Conservation (phyloP, 1,140 invertebrate genomes). For the Teleogryllus occipitalis region DNA sequence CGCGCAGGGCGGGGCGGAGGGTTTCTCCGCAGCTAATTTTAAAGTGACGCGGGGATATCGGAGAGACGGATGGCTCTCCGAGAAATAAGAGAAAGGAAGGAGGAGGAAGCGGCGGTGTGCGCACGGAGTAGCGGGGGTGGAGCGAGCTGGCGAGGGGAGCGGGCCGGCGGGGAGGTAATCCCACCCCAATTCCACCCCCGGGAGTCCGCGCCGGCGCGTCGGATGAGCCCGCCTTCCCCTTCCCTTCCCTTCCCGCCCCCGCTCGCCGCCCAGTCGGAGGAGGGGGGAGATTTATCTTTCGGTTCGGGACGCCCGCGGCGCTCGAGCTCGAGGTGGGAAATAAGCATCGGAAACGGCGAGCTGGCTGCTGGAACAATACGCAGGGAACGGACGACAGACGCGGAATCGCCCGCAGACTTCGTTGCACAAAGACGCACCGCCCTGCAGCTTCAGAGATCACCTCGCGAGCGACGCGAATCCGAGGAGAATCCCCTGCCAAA, state of each 20-base stretch:
- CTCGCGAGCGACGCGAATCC: too few species aligned
- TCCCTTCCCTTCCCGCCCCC: background rate
- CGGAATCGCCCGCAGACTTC: too few species aligned
- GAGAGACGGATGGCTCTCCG: background rate
- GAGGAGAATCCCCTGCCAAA: too few species aligned
- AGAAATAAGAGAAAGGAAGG: conserved; percentile 1
- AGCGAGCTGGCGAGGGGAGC: too few species aligned
- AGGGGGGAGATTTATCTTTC: background rate
- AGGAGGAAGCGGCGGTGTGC: background rate
- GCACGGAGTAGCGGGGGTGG: too few species aligned
- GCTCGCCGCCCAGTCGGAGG: too few species aligned
- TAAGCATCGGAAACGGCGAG: background rate
- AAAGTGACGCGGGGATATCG: conserved; percentile 3
- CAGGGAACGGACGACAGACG: too few species aligned
- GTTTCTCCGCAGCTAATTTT: conserved; percentile 4
- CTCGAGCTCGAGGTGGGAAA: background rate
- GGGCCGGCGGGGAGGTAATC: background rate
- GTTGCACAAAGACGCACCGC: too few species aligned
- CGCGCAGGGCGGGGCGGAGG: too few species aligned
- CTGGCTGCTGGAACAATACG: background rate
- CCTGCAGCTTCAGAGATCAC: too few species aligned
- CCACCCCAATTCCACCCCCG: background rate
- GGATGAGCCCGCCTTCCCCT: background rate
- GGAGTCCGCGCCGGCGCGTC: conserved; percentile 1
- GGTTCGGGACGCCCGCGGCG: too few species aligned